These are phyloP conservation scores for Synaphobranchus kaupii DNA, from an alignment of 2,797 vertebrate genomes.

Conservation along the genomic window DNA sequence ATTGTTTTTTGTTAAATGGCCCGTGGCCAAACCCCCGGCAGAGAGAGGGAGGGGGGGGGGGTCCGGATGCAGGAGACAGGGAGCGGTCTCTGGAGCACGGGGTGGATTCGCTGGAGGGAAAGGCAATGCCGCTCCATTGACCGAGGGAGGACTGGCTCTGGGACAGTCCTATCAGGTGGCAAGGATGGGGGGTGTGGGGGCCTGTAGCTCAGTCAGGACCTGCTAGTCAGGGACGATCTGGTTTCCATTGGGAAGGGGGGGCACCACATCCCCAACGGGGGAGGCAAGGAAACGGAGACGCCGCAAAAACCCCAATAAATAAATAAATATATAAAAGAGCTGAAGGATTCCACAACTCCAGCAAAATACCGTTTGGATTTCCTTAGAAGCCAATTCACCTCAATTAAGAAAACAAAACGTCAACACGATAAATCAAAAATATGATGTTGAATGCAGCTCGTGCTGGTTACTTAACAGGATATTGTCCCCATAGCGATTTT, in stretches of 20 bases:
- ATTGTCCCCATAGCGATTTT: not conserved
- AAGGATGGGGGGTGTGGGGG: not conserved
- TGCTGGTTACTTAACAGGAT: not conserved
- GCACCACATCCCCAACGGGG: constrained; percentile 30
- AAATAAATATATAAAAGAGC: not conserved
- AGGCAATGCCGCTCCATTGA: constrained; percentile 66
- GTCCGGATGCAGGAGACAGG: not conserved
- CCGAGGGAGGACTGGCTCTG: constrained; percentile 34
- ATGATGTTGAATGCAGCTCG: not conserved
- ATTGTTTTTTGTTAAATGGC: not conserved
- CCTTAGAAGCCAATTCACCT: not conserved
- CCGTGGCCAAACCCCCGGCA: not conserved
- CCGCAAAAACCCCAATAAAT: not conserved
- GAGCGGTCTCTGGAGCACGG: constrained; percentile 27
- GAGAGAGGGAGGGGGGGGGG: not conserved
- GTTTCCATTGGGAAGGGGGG: constrained; percentile 28
- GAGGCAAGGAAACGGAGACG: constrained; percentile 43
- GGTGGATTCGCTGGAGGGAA: constrained; percentile 51
- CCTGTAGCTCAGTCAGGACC: constrained; percentile 1
- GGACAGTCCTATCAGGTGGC: constrained; percentile 29
- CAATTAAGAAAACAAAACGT: not conserved
- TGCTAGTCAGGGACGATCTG: not conserved
- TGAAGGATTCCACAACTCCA: not conserved
- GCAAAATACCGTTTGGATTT: not conserved
- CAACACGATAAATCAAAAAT: not conserved